Conservation (phyloP, 2,797 vertebrate genomes). For the Helarctos malayanus region DNA sequence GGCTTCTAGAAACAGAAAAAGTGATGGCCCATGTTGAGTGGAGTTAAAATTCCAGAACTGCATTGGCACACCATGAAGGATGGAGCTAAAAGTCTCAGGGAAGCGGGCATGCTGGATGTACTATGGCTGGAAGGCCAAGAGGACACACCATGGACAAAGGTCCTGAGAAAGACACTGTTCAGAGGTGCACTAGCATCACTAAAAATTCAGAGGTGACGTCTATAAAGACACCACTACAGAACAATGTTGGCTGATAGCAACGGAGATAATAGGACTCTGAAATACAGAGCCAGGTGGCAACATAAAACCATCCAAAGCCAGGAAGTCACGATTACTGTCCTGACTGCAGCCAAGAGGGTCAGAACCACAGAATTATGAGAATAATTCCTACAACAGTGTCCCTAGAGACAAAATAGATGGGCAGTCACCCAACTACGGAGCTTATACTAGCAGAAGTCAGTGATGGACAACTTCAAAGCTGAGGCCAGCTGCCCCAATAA, state of each 20-base stretch:
- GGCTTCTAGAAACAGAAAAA: neutral
- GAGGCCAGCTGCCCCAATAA: neutral
- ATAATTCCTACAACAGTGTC: neutral
- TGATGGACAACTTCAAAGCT: neutral
- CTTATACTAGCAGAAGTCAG: neutral
- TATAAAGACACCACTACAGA: neutral
- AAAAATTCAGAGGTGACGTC: neutral
- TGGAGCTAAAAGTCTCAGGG: neutral
- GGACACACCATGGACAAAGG: neutral
- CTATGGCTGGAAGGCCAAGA: neutral
- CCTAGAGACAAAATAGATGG: neutral
- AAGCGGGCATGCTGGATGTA: neutral
- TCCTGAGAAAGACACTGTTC: neutral
- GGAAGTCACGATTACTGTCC: neutral
- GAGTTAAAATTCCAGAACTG: conserved; percentile 31
- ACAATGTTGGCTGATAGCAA: neutral
- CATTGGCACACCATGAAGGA: neutral
- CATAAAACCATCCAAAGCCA: neutral
- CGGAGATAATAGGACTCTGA: neutral
- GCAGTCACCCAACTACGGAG: neutral
- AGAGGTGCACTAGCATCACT: neutral
- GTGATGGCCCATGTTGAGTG: neutral
- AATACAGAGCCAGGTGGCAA: neutral
- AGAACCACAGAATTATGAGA: neutral
- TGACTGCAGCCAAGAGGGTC: neutral